Conservation (phyloP, 2,113 vertebrate genomes). For the Noturus placidus region DNA sequence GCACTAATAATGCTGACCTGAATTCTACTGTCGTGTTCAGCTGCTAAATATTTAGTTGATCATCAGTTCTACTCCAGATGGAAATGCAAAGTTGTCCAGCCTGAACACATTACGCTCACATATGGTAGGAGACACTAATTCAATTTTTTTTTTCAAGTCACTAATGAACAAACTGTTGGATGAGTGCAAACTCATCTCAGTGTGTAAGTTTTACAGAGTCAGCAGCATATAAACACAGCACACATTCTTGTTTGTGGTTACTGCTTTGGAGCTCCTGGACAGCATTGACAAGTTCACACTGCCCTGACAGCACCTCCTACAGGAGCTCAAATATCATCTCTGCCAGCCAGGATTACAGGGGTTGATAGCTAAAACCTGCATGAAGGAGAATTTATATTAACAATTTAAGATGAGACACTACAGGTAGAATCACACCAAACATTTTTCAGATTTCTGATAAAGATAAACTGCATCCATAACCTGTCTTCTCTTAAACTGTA, state of each 20-base stretch:
- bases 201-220: conserved; percentile 18
- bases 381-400: conserved; percentile 39
- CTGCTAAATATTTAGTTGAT: conserved; percentile 19
- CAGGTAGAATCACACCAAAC: not conserved
- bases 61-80: conserved; percentile 11
- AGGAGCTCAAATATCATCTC: conserved; percentile 68
- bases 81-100: conserved; percentile 25
- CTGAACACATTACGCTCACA: conserved; percentile 16
- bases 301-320: conserved; percentile 73
- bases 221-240: conserved; percentile 3
- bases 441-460: conserved; percentile 1
- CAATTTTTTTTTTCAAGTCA: not conserved
- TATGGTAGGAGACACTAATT: conserved; percentile 19
- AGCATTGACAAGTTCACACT: conserved; percentile 68
- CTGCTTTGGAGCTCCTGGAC: conserved; percentile 47
- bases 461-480: not conserved
- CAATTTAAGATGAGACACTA: not conserved
- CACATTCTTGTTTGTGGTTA: conserved; percentile 33
- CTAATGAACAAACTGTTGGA: conserved; percentile 10
- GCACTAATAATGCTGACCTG: conserved; percentile 29
- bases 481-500: not conserved
- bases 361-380: conserved; percentile 65
- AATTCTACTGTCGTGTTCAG: conserved; percentile 14
- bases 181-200: not conserved
- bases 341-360: conserved; percentile 62